Base-by-base conservation (phyloP, 2,113 vertebrate genomes). In the Etheostoma spectabile region DNA sequence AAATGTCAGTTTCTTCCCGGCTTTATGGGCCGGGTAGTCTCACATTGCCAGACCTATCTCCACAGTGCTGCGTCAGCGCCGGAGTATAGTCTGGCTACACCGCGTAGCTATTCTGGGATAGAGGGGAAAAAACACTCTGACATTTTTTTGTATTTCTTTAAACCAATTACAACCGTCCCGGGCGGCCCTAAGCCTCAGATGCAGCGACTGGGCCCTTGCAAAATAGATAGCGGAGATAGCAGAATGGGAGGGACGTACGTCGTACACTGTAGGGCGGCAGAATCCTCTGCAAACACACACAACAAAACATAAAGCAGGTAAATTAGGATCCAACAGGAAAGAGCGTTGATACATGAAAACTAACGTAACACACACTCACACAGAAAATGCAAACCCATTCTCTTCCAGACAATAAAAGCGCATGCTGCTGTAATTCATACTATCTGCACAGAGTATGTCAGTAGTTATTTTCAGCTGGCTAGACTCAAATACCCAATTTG, bases 1-100 rank as follows among this genome's bases (percentile, higher is more conserved):
- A 84, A 90, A 88, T 62, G 78, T 76, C 56, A 57, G 62, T 27
- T 79, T 27, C 53, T 75, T 76, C 27, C 13, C 1, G 8, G 66
- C 38, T 87, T 88, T 56, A 74, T 46, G 49, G 48, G 80, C 18
- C 24, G 5, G 55, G 33, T 63, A 42, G 38, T 42, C 38, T 42
- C 38, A 7, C 38, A 11, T 42, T 42, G 38, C 38, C 38, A 42
- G 10, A 42, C 10, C 38, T 42, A 42, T 11, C 38, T 42, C 10
- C 38, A 42, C 38, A 42, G 38, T 38, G 38, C 38, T 38, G 38
- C 10, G 38, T 38, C 38, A 38, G 10, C 38, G 10, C 38, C 3
- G 38, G 38, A 42, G 38, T 42, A 42, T 42, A 10, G 38, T 42
- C 38, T 42, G 38, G 38, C 38, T 42, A 42, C 38, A 42, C 38